Percentiles rank a stretch among this genome's conserved stretches.
Evolutionary conservation across 2,113 vertebrate species (phyloP).

Genomic region (Bubo scandiacus): DNA sequence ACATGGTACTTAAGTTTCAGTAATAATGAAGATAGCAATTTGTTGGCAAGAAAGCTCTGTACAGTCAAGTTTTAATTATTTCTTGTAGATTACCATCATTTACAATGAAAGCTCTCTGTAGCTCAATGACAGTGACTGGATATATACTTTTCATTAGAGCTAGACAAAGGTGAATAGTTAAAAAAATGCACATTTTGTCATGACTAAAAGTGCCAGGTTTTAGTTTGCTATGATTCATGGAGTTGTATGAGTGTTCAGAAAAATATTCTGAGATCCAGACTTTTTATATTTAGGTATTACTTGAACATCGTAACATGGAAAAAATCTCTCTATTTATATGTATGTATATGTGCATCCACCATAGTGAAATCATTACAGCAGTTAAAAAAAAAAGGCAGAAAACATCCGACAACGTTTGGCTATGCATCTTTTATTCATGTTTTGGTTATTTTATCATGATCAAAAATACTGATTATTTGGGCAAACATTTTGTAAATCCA

Average conservation of each 20-base stretch:
- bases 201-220: background rate
- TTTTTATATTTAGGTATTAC: background rate
- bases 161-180: background rate
- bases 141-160: constrained; percentile 18
- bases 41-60: background rate
- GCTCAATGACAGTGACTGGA: background rate
- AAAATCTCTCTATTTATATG: background rate
- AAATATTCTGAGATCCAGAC: background rate
- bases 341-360: background rate
- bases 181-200: background rate
- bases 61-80: background rate
- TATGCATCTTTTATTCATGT: background rate
- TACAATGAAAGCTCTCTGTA: background rate
- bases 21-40: background rate
- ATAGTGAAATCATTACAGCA: background rate
- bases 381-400: background rate
- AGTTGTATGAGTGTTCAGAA: background rate
- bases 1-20: background rate
- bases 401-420: background rate
- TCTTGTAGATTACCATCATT: constrained; percentile 4
- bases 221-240: background rate
- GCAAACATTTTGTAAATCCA: background rate
- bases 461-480: background rate
- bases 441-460: background rate
- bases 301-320: background rate